phyloP scores from a whole-genome alignment of 2,888 invertebrate species.

The Beris morrisii region DNA sequence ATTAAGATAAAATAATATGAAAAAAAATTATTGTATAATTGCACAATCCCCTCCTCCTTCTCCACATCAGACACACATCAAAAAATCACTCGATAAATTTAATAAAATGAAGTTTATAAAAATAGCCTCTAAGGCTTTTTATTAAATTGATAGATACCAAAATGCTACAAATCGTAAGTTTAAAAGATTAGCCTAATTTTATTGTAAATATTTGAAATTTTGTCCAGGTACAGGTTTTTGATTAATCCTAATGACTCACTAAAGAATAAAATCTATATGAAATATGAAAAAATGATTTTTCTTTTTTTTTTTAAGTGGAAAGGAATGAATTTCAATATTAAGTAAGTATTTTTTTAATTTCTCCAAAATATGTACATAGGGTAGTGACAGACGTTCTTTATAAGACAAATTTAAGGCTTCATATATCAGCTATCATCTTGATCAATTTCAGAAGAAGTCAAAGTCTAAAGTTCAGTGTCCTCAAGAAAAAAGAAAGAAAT shows the following conservation, averaged over 20 bases:
- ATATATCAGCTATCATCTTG: too few species aligned
- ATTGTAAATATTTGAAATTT: constrained; percentile 35
- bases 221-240: constrained; percentile 20
- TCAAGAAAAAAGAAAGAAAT: too few species aligned
- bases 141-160: constrained; percentile 21
- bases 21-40: background rate
- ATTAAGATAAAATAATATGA: background rate
- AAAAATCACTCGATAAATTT: constrained; percentile 1
- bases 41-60: background rate
- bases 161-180: constrained; percentile 1
- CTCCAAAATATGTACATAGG: too few species aligned
- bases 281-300: background rate
- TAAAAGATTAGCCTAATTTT: constrained; percentile 34
- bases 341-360: too few species aligned
- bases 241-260: constrained; percentile 2
- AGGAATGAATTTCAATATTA: too few species aligned
- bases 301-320: background rate
- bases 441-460: too few species aligned
- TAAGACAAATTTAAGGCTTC: too few species aligned
- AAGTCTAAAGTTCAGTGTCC: too few species aligned
- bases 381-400: too few species aligned
- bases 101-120: constrained; percentile 2
- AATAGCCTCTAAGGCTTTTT: constrained; percentile 28
- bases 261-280: background rate
- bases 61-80: background rate